phyloP scores from a whole-genome alignment of 2,113 vertebrate species.

The Camarhynchus parvulus region DNA sequence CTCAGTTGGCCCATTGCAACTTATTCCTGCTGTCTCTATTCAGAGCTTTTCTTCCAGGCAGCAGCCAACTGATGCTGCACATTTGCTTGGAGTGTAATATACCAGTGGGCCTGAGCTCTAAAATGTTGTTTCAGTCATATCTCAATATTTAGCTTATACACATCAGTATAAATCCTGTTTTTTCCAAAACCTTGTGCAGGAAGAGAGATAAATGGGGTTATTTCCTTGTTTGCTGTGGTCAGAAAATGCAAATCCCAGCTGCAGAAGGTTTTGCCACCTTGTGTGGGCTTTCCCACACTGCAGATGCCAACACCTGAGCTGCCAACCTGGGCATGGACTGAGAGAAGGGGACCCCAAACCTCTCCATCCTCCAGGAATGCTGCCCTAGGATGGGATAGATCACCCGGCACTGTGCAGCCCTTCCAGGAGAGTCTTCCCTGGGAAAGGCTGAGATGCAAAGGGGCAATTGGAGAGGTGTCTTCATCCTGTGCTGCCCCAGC shows the following conservation, averaged over 20 bases:
- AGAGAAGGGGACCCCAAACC: fast-evolving
- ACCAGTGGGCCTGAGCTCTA: neutral
- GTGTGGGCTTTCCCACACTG: neutral
- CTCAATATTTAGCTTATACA: neutral
- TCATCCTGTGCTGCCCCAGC: neutral
- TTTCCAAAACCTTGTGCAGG: neutral
- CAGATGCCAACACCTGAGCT: fast-evolving
- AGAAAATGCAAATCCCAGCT: conserved; percentile 1
- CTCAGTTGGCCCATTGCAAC: neutral
- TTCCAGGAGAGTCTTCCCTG: neutral
- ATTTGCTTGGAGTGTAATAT: neutral
- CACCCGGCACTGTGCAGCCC: fast-evolving
- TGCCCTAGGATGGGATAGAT: neutral
- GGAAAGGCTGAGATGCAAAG: neutral
- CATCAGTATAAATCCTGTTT: fast-evolving
- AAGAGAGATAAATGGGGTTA: neutral
- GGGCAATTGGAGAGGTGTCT: neutral
- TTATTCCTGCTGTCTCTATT: conserved; percentile 3
- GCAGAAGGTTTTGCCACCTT: conserved; percentile 8
- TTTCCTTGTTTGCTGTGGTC: neutral
- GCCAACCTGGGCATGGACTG: fast-evolving
- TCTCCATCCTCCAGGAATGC: fast-evolving
- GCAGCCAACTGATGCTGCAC: neutral
- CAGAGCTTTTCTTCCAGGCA: neutral
- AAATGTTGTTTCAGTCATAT: neutral